Evolutionary conservation across 2,888 invertebrate species (phyloP), one percentile per base, ranked within the genome.

Genomic region (Choreutis nemorana): DNA sequence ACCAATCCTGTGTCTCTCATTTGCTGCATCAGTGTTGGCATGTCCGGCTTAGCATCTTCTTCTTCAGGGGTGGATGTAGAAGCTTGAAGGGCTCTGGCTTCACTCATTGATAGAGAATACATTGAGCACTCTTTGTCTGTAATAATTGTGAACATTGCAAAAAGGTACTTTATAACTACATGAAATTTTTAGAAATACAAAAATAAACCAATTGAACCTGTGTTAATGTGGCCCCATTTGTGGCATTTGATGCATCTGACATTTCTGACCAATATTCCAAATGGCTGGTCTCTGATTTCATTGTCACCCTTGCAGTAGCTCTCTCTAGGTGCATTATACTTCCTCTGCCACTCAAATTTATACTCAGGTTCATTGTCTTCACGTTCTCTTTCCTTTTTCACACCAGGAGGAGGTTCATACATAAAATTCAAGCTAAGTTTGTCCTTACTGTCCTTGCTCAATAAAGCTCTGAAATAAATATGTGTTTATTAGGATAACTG

Each of bases 311-410:
- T 97, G 50, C 97, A 97, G 62, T 96, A 98, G 49, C 95, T 95
- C 73, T 99, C 99, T 63, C 99, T 83, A 0, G 99, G 99, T 3
- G 99, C 99, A 79, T 98, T 98, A 54, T 95, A 99, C 63, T 98
- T 98, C 25, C 99, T 83, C 68, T 99, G 99, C 99, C 99, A 99
- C 60, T 99, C 99, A 78, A 99, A 99, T 70, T 98, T 99, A 53
- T 93, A 97, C 50, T 98, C 97, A 1, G 94, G 94, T 57, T 97
- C 97, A 57, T 94, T 91, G 48, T 94, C 92, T 59, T 94, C 94
- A 37, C 91, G 87, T 63, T 94, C 93, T 29, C 92, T 81, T 61
- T 94, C 94, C 51, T 94, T 93, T 44, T 94, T 93, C 1, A 94
- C 91, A 26, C 98, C 98, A 11, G 98, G 97, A 16, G 99, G 99